Conservation (phyloP, 2,797 vertebrate genomes). For the Bufotes viridis region DNA sequence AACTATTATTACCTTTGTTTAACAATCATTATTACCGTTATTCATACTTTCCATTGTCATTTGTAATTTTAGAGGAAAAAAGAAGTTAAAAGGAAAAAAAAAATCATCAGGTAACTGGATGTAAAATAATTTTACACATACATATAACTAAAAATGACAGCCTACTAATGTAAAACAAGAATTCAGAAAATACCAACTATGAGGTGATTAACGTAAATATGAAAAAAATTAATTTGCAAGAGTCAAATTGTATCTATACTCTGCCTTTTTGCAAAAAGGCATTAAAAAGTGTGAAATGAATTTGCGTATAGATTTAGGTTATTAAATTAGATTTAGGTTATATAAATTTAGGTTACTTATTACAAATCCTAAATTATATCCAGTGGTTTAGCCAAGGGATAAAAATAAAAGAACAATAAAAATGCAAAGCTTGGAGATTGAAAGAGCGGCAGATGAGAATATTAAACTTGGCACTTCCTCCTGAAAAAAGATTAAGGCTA, state of each 20-base stretch:
- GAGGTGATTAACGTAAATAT: constrained; percentile 4
- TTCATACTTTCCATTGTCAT: too few relatives aligned
- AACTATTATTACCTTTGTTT: too few relatives aligned
- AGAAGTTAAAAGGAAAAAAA: neutral
- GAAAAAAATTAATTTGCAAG: constrained; percentile 31
- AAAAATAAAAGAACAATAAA: constrained; percentile 59
- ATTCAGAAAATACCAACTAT: neutral
- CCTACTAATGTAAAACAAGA: constrained; percentile 20
- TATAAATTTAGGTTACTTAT: constrained; percentile 43
- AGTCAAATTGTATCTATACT: constrained; percentile 34
- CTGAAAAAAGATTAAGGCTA: constrained; percentile 55
- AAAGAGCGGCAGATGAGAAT: constrained; percentile 45
- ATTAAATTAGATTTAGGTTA: too few relatives aligned
- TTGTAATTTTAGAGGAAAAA: too few relatives aligned
- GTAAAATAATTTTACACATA: neutral
- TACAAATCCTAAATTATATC: constrained; percentile 53
- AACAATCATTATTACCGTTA: too few relatives aligned
- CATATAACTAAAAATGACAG: constrained; percentile 7
- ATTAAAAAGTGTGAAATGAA: constrained; percentile 52
- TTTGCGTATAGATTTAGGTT: constrained; percentile 38
- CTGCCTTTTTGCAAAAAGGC: too few relatives aligned
- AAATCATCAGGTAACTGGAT: neutral
- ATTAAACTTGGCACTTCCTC: constrained; percentile 42
- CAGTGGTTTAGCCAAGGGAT: constrained; percentile 46
- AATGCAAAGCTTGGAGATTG: constrained; percentile 56